These are phyloP conservation scores for Drosophila flavopinicola DNA, from an alignment of 2,888 invertebrate species.

Conservation along the genomic window DNA sequence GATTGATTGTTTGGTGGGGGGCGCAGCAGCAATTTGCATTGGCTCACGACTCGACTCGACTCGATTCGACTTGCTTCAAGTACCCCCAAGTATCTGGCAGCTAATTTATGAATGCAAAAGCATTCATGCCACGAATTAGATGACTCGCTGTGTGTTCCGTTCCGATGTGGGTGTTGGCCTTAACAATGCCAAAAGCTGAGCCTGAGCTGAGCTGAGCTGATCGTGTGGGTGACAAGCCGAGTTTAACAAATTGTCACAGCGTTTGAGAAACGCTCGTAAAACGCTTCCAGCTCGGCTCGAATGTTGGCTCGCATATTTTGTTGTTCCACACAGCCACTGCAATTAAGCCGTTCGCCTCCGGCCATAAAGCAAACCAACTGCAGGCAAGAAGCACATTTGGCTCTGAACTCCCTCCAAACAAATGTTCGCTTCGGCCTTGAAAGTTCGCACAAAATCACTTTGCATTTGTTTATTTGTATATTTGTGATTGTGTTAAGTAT, in stretches of 20 bases:
- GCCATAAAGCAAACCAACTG: slow-evolving; percentile 53
- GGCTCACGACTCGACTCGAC: slow-evolving; percentile 69
- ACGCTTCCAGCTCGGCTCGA: slow-evolving; percentile 42
- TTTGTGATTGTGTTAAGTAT: background rate
- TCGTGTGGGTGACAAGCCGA: slow-evolving; percentile 50
- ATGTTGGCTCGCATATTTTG: slow-evolving; percentile 25
- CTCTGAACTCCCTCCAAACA: slow-evolving; percentile 50
- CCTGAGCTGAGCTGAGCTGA: too few species aligned
- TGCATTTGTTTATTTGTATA: slow-evolving; percentile 19
- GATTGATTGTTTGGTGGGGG: too few species aligned
- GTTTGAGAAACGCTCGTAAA: slow-evolving; percentile 46
- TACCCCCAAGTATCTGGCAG: slow-evolving; percentile 51
- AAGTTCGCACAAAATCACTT: slow-evolving; percentile 45
- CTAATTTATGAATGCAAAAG: slow-evolving; percentile 77
- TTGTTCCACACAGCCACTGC: slow-evolving; percentile 43
- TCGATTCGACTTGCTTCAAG: too few species aligned
- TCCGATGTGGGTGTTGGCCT: slow-evolving; percentile 58
- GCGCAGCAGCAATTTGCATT: slow-evolving; percentile 65
- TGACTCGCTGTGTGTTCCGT: slow-evolving; percentile 50
- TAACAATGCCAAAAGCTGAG: slow-evolving; percentile 64
- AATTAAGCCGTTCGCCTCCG: slow-evolving; percentile 55
- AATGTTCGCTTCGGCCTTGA: slow-evolving; percentile 65
- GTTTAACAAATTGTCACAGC: slow-evolving; percentile 57
- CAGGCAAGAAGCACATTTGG: slow-evolving; percentile 55
- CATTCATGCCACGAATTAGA: slow-evolving; percentile 76